Conservation (phyloP, 2,888 invertebrate species). For the Lamproptera curius region DNA sequence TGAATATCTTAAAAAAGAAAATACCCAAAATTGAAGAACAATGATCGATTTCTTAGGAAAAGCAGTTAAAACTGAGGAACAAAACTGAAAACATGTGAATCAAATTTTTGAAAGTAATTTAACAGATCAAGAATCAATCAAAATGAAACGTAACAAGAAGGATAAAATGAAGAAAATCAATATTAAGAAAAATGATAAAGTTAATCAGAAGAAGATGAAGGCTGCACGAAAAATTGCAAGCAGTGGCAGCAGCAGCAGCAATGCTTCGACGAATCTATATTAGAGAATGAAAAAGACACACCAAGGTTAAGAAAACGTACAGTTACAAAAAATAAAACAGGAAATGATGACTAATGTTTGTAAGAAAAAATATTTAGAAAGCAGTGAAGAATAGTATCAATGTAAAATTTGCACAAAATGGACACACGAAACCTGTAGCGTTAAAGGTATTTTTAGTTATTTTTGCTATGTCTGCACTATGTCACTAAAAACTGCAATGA, state of each 20-base stretch:
- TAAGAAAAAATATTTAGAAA: constrained; percentile 23
- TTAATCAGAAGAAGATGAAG: constrained; percentile 13
- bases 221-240: constrained; percentile 11
- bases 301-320: constrained; percentile 21
- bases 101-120: constrained; percentile 24
- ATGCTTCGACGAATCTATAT: constrained; percentile 15
- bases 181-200: constrained; percentile 14
- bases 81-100: constrained; percentile 25
- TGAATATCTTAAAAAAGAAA: too few species aligned
- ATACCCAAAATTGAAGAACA: too few species aligned
- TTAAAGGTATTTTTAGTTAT: constrained; percentile 23
- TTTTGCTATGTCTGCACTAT: constrained; percentile 18
- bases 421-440: constrained; percentile 20
- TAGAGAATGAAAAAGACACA: constrained; percentile 18
- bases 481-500: constrained; percentile 6
- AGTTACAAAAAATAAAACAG: constrained; percentile 20
- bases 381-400: constrained; percentile 18
- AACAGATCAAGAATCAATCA: constrained; percentile 21
- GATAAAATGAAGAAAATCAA: constrained; percentile 21
- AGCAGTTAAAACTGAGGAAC: constrained; percentile 22
- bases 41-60: too few species aligned
- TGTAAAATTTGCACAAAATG: too few species aligned
- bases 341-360: constrained; percentile 20
- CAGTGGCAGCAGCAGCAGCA: constrained; percentile 20
- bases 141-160: constrained; percentile 19